These are phyloP conservation scores for Eupithecia vulgata DNA, from an alignment of 2,888 invertebrate genomes.

Conservation along the genomic window DNA sequence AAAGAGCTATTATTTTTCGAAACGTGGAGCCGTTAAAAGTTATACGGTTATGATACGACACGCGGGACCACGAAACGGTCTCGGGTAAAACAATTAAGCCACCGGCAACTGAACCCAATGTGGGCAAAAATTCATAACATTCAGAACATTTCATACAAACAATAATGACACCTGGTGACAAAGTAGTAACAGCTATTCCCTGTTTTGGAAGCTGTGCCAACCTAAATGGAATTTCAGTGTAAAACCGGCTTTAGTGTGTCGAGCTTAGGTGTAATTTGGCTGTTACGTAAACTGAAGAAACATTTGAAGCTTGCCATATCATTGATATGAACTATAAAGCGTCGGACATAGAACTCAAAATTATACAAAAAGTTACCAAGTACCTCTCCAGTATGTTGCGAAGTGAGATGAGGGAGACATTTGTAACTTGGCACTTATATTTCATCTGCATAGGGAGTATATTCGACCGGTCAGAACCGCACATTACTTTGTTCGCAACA, in stretches of 20 bases:
- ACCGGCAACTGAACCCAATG: conserved; percentile 9
- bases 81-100: conserved; percentile 15
- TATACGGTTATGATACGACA: conserved; percentile 6
- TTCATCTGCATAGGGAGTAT: conserved; percentile 39
- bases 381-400: neutral
- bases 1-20: conserved; percentile 1
- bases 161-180: conserved; percentile 30
- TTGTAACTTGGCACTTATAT: neutral
- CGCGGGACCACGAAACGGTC: conserved; percentile 9
- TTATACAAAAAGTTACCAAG: neutral
- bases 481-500: conserved; percentile 50
- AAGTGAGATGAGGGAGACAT: conserved; percentile 2
- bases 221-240: neutral
- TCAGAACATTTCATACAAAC: conserved; percentile 28
- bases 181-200: conserved; percentile 50
- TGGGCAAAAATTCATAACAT: conserved; percentile 23
- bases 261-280: conserved; percentile 14
- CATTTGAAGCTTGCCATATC: neutral
- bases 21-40: conserved; percentile 2
- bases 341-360: neutral
- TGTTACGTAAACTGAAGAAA: neutral
- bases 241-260: neutral
- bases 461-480: conserved; percentile 45
- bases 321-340: neutral
- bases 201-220: conserved; percentile 36